Percentiles rank a stretch among this genome's conserved stretches.
Evolutionary conservation across 2,797 vertebrate genomes (phyloP).

Genomic region (Microctenopoma stevenorrisi): DNA sequence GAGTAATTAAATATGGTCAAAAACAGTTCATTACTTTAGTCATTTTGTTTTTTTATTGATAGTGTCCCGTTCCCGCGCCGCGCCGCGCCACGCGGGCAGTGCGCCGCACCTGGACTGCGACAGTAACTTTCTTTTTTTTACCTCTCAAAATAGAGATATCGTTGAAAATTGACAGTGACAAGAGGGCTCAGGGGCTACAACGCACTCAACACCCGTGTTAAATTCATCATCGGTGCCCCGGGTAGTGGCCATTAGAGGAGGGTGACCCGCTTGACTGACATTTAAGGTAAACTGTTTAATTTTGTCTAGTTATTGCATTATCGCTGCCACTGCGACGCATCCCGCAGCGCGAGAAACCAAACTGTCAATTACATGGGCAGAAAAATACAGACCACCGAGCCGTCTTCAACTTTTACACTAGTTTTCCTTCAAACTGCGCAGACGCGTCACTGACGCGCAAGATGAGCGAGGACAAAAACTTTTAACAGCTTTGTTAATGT

Average conservation of each 20-base stretch:
- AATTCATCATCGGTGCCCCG: conserved; percentile 94
- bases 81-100: conserved; percentile 66
- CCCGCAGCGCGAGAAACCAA: neutral
- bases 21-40: neutral
- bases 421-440: neutral
- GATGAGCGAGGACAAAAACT: neutral
- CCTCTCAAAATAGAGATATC: conserved; percentile 97
- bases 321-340: conserved; percentile 50
- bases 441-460: neutral
- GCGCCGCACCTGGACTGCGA: conserved; percentile 83
- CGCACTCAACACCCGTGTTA: conserved; percentile 96
- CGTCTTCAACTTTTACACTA: neutral
- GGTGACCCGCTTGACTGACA: conserved; percentile 92
- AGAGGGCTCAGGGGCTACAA: conserved; percentile 94
- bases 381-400: neutral
- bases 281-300: conserved; percentile 95
- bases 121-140: conserved; percentile 82
- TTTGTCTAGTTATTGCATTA: conserved; percentile 88
- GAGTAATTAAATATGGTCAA: neutral
- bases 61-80: neutral
- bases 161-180: conserved; percentile 98
- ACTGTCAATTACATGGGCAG: neutral
- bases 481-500: conserved; percentile 26
- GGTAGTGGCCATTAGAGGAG: conserved; percentile 90
- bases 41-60: neutral